Conservation (phyloP, 2,797 vertebrate genomes). For the Pogonophryne albipinna region DNA sequence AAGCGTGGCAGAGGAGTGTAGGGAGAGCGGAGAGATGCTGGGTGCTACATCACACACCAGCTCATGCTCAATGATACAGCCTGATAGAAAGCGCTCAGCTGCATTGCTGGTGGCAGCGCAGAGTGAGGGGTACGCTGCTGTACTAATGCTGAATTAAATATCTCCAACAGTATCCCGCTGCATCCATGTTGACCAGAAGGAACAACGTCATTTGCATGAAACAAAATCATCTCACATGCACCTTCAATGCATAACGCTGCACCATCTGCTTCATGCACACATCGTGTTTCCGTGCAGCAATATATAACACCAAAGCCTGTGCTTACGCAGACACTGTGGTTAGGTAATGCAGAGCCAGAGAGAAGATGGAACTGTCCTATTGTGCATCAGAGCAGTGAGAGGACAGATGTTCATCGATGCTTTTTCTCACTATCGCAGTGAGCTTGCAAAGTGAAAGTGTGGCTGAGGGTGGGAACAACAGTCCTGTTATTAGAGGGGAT, state of each 20-base stretch:
- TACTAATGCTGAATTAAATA: conserved; percentile 49
- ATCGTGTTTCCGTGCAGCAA: conserved; percentile 62
- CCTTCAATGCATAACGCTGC: conserved; percentile 82
- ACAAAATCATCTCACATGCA: conserved; percentile 54
- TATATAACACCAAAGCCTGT: conserved; percentile 57
- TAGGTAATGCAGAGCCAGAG: conserved; percentile 72
- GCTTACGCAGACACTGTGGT: conserved; percentile 67
- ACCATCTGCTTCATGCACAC: conserved; percentile 60
- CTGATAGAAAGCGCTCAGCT: conserved; percentile 63
- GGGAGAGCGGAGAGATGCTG: conserved; percentile 71
- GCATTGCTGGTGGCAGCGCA: conserved; percentile 58
- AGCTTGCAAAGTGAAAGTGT: conserved; percentile 37
- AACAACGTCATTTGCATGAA: conserved; percentile 40
- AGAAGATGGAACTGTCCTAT: conserved; percentile 56
- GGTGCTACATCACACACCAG: conserved; percentile 75
- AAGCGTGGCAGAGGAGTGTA: conserved; percentile 77
- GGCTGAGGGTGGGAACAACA: conserved; percentile 61
- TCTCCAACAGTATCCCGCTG: conserved; percentile 37
- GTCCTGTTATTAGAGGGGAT: conserved; percentile 85
- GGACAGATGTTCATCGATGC: conserved; percentile 44
- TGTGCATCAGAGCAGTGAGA: conserved; percentile 40
- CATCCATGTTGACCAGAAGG: conserved; percentile 38
- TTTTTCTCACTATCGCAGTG: conserved; percentile 36
- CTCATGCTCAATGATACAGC: conserved; percentile 61
- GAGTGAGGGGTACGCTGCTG: conserved; percentile 46